phyloP scores from a whole-genome alignment of 2,113 vertebrate species.

The Scomber scombrus region DNA sequence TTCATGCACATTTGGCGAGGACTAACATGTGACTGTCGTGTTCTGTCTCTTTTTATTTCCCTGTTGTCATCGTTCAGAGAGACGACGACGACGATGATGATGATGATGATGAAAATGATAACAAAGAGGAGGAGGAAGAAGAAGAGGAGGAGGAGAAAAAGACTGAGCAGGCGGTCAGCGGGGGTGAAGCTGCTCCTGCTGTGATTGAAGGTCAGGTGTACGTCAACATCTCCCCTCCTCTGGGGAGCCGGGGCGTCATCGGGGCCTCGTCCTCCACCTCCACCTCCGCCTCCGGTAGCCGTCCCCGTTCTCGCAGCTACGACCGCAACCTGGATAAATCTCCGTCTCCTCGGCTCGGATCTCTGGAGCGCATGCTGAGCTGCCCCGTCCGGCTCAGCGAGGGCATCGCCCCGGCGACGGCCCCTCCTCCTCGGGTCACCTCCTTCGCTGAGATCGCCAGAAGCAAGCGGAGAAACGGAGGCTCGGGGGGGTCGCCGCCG shows the following conservation, averaged over 20 bases:
- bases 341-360: conserved; percentile 87
- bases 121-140: background rate
- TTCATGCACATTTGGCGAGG: no score
- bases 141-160: conserved; percentile 41
- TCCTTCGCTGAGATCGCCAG: conserved; percentile 96
- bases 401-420: conserved; percentile 71
- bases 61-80: conserved; percentile 40
- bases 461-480: conserved; percentile 86
- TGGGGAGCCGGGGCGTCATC: conserved; percentile 3
- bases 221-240: conserved; percentile 91
- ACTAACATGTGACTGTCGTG: background rate
- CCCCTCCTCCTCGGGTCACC: conserved; percentile 89
- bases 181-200: conserved; percentile 43
- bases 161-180: background rate
- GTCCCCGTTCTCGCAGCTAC: conserved; percentile 92
- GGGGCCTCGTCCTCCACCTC: conserved; percentile 59
- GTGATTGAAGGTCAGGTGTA: conserved; percentile 93
- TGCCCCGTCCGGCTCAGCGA: conserved; percentile 95
- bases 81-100: conserved; percentile 26
- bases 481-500: conserved; percentile 75
- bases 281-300: conserved; percentile 71
- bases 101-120: no score
- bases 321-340: conserved; percentile 94
- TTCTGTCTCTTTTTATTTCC: background rate
- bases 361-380: conserved; percentile 96